Evolutionary conservation across 2,797 vertebrate genomes (phyloP).

Genomic region (Setipinna tenuifilis): DNA sequence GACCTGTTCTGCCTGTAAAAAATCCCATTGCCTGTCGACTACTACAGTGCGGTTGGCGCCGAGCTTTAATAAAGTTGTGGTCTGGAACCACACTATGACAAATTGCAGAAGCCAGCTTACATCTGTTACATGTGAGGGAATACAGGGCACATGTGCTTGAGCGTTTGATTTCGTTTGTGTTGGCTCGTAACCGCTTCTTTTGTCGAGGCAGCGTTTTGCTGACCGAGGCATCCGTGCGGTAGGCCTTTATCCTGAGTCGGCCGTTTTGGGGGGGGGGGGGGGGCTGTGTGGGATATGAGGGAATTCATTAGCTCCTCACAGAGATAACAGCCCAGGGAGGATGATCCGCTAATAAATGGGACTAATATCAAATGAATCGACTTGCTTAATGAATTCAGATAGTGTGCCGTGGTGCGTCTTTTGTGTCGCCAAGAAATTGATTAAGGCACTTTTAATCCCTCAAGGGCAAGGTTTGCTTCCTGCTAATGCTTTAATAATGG

Average conservation of each 20-base stretch:
- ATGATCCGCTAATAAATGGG: slow-evolving; percentile 1
- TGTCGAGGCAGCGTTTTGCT: not conserved
- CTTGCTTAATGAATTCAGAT: not conserved
- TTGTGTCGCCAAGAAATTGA: not conserved
- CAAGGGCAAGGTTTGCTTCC: not conserved
- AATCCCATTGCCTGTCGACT: not conserved
- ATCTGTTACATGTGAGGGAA: not conserved
- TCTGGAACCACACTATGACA: not conserved
- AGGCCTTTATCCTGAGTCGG: not conserved
- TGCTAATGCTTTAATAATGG: not conserved
- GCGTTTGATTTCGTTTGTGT: not conserved
- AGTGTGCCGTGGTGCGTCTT: not conserved
- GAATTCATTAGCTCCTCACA: not conserved
- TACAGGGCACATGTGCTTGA: not conserved
- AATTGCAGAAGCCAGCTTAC: not conserved
- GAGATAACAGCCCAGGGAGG: not conserved
- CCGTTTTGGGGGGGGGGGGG: not conserved
- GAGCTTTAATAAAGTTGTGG: not conserved
- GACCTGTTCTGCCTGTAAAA: too few species aligned
- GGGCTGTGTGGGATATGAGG: not conserved
- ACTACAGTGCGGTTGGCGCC: not conserved
- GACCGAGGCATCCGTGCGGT: not conserved
- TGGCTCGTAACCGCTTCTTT: not conserved
- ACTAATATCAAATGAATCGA: slow-evolving; percentile 12
- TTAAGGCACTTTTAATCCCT: not conserved